These are phyloP conservation scores for Brachyopa scutellaris DNA, from an alignment of 2,888 invertebrate species.

Conservation along the genomic window DNA sequence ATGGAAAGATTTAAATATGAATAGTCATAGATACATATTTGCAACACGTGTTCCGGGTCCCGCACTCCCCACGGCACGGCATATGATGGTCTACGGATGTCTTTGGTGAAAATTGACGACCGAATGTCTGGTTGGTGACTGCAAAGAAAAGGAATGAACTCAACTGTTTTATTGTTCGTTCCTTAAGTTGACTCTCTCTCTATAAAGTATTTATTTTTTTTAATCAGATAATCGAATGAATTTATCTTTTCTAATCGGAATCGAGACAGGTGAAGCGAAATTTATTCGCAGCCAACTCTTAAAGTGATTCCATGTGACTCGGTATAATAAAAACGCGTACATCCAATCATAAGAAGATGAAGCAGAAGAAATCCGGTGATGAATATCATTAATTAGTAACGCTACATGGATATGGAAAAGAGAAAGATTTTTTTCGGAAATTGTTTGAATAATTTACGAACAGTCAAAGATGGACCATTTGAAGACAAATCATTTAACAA, in stretches of 20 bases:
- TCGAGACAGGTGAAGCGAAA: slow-evolving; percentile 7
- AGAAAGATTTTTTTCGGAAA: background rate
- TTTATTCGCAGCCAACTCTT: background rate
- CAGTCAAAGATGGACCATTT: background rate
- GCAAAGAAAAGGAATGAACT: background rate
- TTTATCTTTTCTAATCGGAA: background rate
- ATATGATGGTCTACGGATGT: too few species aligned
- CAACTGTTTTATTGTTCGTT: background rate
- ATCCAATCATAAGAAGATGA: background rate
- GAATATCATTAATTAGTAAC: slow-evolving; percentile 21
- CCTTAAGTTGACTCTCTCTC: background rate
- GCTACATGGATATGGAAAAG: slow-evolving; percentile 4
- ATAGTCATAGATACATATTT: background rate
- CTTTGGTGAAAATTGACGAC: slow-evolving; percentile 17
- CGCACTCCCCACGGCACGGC: background rate
- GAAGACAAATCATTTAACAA: background rate
- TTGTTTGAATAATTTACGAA: slow-evolving; percentile 4
- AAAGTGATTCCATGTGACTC: slow-evolving; percentile 8
- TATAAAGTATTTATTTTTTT: background rate
- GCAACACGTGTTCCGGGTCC: slow-evolving; percentile 5
- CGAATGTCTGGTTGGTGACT: slow-evolving; percentile 17
- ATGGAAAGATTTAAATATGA: too few species aligned
- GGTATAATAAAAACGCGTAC: slow-evolving; percentile 4
- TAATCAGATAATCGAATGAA: background rate
- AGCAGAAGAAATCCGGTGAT: slow-evolving; percentile 17